Conservation (phyloP, 2,888 invertebrate species). For the Diogma glabrata region DNA sequence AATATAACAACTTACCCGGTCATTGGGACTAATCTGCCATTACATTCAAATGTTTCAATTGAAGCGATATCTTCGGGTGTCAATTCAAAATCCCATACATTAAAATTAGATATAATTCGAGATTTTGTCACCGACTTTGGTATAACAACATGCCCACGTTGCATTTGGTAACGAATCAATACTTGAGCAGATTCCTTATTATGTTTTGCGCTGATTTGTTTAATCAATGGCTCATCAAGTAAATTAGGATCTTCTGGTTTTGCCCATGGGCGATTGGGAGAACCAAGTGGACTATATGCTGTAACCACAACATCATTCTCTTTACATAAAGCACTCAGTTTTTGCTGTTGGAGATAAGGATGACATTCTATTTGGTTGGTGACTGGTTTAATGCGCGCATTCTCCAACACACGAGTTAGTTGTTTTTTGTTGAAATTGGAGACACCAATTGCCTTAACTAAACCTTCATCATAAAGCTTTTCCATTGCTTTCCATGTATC, state of each 20-base stretch:
- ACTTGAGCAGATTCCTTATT: slow-evolving; percentile 53
- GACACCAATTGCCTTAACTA: slow-evolving; percentile 67
- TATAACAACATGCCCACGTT: too few relatives aligned
- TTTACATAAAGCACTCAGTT: slow-evolving; percentile 55
- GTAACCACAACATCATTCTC: slow-evolving; percentile 49
- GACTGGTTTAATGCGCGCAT: slow-evolving; percentile 52
- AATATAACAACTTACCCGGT: too few relatives aligned
- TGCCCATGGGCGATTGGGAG: slow-evolving; percentile 35
- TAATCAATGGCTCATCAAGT: slow-evolving; percentile 40
- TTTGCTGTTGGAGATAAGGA: slow-evolving; percentile 58
- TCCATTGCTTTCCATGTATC: slow-evolving; percentile 78
- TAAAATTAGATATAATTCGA: slow-evolving; percentile 38
- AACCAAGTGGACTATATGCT: slow-evolving; percentile 68
- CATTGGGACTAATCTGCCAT: too few relatives aligned
- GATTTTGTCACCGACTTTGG: slow-evolving; percentile 39
- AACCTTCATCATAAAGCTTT: slow-evolving; percentile 51
- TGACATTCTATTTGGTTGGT: slow-evolving; percentile 45
- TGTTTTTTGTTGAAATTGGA: slow-evolving; percentile 80
- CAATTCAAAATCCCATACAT: slow-evolving; percentile 42
- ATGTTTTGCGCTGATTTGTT: slow-evolving; percentile 45
- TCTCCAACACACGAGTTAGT: slow-evolving; percentile 52
- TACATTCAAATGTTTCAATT: too few relatives aligned
- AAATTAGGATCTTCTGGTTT: slow-evolving; percentile 49
- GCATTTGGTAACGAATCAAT: slow-evolving; percentile 50
- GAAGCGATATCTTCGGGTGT: slow-evolving; percentile 40